Evolutionary conservation across 2,797 vertebrate genomes (phyloP), one percentile per base, ranked within the genome.

Genomic region (Trachurus trachurus): DNA sequence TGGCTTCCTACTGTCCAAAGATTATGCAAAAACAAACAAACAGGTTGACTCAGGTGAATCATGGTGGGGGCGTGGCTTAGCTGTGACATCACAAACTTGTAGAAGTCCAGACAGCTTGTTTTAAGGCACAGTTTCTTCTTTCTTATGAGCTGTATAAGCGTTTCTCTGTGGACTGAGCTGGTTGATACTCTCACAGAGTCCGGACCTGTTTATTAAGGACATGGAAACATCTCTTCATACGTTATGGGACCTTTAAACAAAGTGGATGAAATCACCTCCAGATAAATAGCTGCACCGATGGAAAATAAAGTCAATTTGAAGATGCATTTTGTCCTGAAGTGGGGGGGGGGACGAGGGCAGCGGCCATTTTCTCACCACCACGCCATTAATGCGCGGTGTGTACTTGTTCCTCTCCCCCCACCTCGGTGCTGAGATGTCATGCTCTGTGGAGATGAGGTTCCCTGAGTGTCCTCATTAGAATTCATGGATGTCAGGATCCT

Each of bases 401-500:
- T 56, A 5, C 63, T 44, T 26, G 56, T 37, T 60, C 59, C 21
- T 19, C 45, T 40, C 57, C 31, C 26, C 26, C 26, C 26, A 26
- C 26, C 26, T 50, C 42, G 9, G 0, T 13, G 82, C 13, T 22
- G 65, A 74, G 56, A 77, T 78, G 81, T 81, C 79, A 60, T 72
- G 84, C 74, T 88, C 80, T 8, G 50, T 69, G 66, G 76, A 83
- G 71, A 80, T 72, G 71, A 88, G 84, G 59, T 54, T 80, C 75
- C 68, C 56, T 13, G 73, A 66, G 71, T 67, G 74, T 85, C 81
- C 89, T 94, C 89, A 93, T 95, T 92, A 89, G 85, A 89, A 95
- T 94, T 90, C 93, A 91, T 84, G 74, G 83, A 74, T 81, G 89
- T 83, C 71, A 9, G 63, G 79, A 86, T 88, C 84, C 10, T 83